Percentiles rank a stretch among this genome's conserved stretches.
phyloP scores from a whole-genome alignment of 2,113 vertebrate species.

The Thymallus thymallus region DNA sequence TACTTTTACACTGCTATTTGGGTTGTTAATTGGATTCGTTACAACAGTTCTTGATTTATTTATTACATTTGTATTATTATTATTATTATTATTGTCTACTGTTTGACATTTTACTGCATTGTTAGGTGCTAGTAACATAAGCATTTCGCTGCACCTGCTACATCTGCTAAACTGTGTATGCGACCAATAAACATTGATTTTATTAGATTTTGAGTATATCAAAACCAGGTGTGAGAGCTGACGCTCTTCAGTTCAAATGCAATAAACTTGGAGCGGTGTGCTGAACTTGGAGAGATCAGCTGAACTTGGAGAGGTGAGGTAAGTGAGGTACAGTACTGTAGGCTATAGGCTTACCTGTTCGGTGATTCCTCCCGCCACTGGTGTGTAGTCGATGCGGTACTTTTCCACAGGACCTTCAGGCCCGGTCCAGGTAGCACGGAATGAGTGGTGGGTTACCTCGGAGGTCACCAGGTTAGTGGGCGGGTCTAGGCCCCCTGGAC shows the following conservation, averaged over 20 bases:
- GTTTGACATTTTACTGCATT: too few relatives aligned
- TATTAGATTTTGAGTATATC: background rate
- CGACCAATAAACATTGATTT: too few relatives aligned
- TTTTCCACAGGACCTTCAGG: conserved; percentile 82
- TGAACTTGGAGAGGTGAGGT: background rate
- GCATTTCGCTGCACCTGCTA: too few relatives aligned
- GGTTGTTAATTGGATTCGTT: too few relatives aligned
- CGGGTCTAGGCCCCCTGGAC: conserved; percentile 48
- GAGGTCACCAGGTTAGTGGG: conserved; percentile 87
- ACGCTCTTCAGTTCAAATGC: background rate
- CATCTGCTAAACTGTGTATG: too few relatives aligned
- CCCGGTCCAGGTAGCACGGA: conserved; percentile 86
- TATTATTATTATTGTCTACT: too few relatives aligned
- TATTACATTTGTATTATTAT: too few relatives aligned
- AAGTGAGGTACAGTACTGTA: conserved; percentile 7
- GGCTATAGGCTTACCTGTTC: conserved; percentile 74
- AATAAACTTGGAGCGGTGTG: background rate
- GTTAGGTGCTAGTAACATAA: too few relatives aligned
- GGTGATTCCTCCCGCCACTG: conserved; percentile 75
- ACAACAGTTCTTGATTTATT: too few relatives aligned
- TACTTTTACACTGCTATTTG: too few relatives aligned
- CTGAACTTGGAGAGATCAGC: background rate
- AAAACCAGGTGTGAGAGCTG: conserved; percentile 1
- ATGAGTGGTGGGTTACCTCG: conserved; percentile 85
- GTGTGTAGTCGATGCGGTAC: conserved; percentile 84